These are phyloP conservation scores for Hydraecia micacea DNA, from an alignment of 2,888 invertebrate genomes.

Conservation along the genomic window DNA sequence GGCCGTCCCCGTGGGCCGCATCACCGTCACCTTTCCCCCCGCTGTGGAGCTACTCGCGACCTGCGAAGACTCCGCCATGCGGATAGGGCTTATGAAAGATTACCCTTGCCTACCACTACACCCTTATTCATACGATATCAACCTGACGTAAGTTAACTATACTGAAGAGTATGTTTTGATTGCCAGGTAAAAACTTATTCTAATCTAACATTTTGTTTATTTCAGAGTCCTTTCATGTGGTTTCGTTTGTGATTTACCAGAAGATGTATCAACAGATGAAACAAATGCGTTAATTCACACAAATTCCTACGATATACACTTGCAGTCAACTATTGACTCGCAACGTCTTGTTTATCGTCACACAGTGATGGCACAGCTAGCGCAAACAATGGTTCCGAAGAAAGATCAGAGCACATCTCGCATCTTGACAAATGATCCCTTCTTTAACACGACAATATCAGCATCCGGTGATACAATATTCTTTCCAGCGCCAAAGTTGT, in stretches of 20 bases:
- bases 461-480: constrained; percentile 89
- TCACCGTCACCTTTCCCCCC: constrained; percentile 92
- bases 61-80: constrained; percentile 83
- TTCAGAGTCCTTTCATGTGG: constrained; percentile 90
- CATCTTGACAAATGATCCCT: constrained; percentile 90
- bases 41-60: constrained; percentile 90
- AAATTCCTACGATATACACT: constrained; percentile 89
- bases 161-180: neutral
- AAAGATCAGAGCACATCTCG: constrained; percentile 89
- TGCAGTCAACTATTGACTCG: constrained; percentile 81
- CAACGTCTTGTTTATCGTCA: constrained; percentile 84
- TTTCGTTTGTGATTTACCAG: constrained; percentile 89
- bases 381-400: constrained; percentile 77
- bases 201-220: constrained; percentile 43
- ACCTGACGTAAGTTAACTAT: constrained; percentile 82
- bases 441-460: constrained; percentile 90
- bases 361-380: constrained; percentile 78
- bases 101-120: constrained; percentile 87
- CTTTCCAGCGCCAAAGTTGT: constrained; percentile 91
- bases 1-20: constrained; percentile 93
- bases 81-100: constrained; percentile 84
- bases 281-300: constrained; percentile 85
- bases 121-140: constrained; percentile 85
- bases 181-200: neutral
- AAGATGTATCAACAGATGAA: constrained; percentile 83